phyloP scores from a whole-genome alignment of 2,113 vertebrate species.

The Muntiacus reevesi region DNA sequence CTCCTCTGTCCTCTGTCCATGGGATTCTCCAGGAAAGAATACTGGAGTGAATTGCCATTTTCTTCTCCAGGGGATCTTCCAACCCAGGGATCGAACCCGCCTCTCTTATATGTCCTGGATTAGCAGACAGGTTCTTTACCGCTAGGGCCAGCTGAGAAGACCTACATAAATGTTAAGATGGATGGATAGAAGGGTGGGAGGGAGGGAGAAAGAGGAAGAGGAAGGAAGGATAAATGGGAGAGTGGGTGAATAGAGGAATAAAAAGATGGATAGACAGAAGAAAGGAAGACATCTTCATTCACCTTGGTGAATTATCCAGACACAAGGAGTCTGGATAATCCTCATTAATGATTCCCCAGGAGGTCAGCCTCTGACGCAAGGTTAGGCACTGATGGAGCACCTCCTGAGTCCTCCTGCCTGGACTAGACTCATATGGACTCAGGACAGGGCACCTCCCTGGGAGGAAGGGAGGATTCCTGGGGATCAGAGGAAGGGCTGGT shows the following conservation, averaged over 20 bases:
- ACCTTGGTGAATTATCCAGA: background rate
- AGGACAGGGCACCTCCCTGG: background rate
- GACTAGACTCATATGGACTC: background rate
- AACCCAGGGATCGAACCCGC: background rate
- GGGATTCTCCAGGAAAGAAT: background rate
- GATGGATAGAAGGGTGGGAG: background rate
- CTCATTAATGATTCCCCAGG: background rate
- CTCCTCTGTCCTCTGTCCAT: background rate
- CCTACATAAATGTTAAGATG: background rate
- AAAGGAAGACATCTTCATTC: background rate
- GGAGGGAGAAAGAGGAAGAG: background rate
- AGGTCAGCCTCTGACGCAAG: background rate
- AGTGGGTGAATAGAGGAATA: background rate
- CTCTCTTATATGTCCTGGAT: background rate
- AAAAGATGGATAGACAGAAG: background rate
- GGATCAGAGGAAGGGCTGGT: background rate
- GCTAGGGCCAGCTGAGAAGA: background rate
- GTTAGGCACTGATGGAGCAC: background rate
- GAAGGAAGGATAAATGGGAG: background rate
- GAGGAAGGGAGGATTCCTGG: background rate
- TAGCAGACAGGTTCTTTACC: background rate
- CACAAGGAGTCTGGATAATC: background rate
- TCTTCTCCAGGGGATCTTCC: background rate
- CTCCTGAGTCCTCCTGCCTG: background rate
- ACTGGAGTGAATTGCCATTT: background rate